Evolutionary conservation across 2,797 vertebrate genomes (phyloP), one percentile per base, ranked within the genome.

Genomic region (Bufotes viridis): DNA sequence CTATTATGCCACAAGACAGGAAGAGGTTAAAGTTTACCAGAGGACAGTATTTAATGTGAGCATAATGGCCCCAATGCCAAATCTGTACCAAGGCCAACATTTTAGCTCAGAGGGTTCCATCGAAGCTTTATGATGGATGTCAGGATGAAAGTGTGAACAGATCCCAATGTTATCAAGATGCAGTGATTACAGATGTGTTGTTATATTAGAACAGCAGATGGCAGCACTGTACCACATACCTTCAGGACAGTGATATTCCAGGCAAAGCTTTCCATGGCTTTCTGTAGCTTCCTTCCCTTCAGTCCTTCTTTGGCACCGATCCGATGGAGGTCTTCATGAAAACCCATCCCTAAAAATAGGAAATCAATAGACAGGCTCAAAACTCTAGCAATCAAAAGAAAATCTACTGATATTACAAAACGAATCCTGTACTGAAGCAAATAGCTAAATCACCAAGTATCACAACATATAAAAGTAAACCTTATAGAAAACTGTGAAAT

Each of bases 161-260:
- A 74, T 17, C 70, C 34, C 6, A 10, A 42, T 9, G 17, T 20
- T 20, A 11, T 22, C 49, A 20, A 17, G 57, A 9, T 83, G 51
- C 24, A 53, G 24, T 65, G 6, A 61, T 85, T 42, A 55, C 7
- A 69, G 24, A 1, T 88, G 82, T 63, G 63, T 17, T 63, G 26
- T 63, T 5, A 14, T 8, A 4, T 49, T 34, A 9, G 11, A 67
- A 12, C 87, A 89, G 11, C 67, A 60, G 87, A 74, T 76, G 83
- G 78, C 87, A 85, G 87, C 69, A 82, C 22, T 26, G 51, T 65
- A 14, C 18, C 51, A 82, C 84, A 51, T 91, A 97, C 97, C 96
- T 98, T 98, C 65, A 98, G 95, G 29, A 98, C 97, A 0, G 97
- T 98, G 93, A 98, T 98, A 94, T 98, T 98, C 97, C 97, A 98